A percentile compares a stretch with the other conserved stretches of the same genome.
phyloP scores from a whole-genome alignment of 64 coral and sea anemone genomes.

The Pachyseris speciosa region DNA sequence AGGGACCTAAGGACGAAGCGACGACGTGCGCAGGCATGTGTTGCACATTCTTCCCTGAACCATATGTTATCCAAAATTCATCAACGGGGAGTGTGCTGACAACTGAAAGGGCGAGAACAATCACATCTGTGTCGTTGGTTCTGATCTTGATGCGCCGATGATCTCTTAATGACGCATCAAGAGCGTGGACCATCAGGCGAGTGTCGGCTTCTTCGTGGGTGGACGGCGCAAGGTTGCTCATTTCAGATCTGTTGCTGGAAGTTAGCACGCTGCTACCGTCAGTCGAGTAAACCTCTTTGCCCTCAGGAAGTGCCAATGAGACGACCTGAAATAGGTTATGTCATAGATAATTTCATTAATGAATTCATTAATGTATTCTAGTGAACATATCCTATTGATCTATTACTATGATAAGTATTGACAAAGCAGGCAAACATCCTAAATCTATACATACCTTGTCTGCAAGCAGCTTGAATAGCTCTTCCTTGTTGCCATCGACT shows the following conservation, averaged over 20 bases:
- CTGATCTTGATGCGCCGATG: conserved; percentile 9
- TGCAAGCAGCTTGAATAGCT: no score
- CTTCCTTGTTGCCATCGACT: conserved; percentile 49
- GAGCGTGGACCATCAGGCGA: conserved; percentile 24
- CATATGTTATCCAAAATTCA: conserved; percentile 34
- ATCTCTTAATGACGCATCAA: conserved; percentile 25
- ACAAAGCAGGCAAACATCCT: no score
- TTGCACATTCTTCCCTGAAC: conserved; percentile 51
- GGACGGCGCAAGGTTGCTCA: neutral
- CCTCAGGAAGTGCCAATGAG: no score
- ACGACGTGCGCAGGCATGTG: conserved; percentile 43
- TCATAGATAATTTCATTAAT: no score
- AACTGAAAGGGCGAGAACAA: neutral
- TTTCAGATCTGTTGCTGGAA: conserved; percentile 13
- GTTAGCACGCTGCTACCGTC: neutral
- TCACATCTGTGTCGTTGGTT: conserved; percentile 38
- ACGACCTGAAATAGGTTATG: no score
- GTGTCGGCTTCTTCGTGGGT: conserved; percentile 27
- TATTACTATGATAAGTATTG: no score
- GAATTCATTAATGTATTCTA: no score
- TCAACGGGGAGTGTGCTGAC: neutral
- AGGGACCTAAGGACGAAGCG: conserved; percentile 28
- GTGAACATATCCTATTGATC: no score
- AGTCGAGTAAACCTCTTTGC: no score
- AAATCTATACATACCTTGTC: no score